These are phyloP conservation scores for Tanytarsus gracilentus DNA, from an alignment of 2,888 invertebrate genomes.

Conservation along the genomic window DNA sequence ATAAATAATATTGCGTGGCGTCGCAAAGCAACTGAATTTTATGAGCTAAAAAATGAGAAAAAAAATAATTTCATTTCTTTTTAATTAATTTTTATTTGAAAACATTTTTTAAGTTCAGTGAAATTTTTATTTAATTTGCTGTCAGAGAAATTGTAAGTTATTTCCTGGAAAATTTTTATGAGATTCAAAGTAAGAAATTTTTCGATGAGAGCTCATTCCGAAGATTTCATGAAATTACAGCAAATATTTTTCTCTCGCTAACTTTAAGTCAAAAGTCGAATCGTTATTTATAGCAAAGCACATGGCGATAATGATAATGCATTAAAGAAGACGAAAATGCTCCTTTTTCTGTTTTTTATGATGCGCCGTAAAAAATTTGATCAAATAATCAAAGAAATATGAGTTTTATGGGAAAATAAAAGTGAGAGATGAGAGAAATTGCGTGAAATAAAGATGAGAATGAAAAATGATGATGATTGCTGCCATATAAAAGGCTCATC, in stretches of 20 bases:
- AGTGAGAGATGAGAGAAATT: neutral
- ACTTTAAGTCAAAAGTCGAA: too few species aligned
- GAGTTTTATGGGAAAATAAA: constrained; percentile 12
- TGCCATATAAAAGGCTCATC: too few species aligned
- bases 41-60: neutral
- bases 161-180: neutral
- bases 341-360: neutral
- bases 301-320: too few species aligned
- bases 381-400: constrained; percentile 19
- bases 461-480: constrained; percentile 3
- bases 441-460: neutral
- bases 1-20: constrained; percentile 10
- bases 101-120: constrained; percentile 11
- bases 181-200: too few species aligned
- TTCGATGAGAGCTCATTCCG: too few species aligned
- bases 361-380: constrained; percentile 11
- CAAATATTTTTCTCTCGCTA: too few species aligned
- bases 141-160: too few species aligned
- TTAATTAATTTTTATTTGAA: constrained; percentile 26
- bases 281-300: too few species aligned
- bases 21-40: neutral
- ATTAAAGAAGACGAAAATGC: too few species aligned
- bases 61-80: constrained; percentile 12
- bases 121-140: neutral
- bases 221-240: too few species aligned